Evolutionary conservation across 2,888 invertebrate species (phyloP), one percentile per base, ranked within the genome.

Genomic region (Ditula angustiorana): DNA sequence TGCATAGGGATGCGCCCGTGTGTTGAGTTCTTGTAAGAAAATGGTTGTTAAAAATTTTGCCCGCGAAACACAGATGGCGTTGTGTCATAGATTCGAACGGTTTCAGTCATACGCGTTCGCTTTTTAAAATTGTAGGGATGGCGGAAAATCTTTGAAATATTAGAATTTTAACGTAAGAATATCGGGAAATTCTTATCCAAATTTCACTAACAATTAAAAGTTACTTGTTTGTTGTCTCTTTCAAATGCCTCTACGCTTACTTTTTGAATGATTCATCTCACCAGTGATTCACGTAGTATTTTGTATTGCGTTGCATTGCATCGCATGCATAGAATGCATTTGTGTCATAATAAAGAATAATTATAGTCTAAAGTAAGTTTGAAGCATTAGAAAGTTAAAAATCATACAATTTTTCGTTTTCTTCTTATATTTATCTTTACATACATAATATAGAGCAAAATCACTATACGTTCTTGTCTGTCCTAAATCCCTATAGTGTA

Each of bases 31-130:
- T 92, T 92, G 85, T 88, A 92, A 92, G 92, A 92, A 87, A 91
- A 92, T 88, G 87, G 87, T 88, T 88, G 86, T 87, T 88, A 90
- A 90, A 91, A 89, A 87, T 90, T 91, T 90, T 87, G 86, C 83
- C 74, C 83, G 86, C 86, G 85, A 82, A 85, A 82, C 81, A 89
- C 84, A 92, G 92, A 92, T 92, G 92, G 92, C 92, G 91, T 82
- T 90, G 83, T 81, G 74, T 85, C 86, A 85, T 86, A 87, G 85
- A 86, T 83, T 86, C 79, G 82, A 83, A 80, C 72, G 71, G 70
- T 67, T 49, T 64, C 33, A 59, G 52, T 62, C 67, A 60, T 59
- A 61, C 71, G 64, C 79, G 60, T 56, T 69, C 67, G 78, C 26
- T 26, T 56, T 41, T 56, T 23, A 30, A 52, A 52, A 52, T 11